phyloP scores from a whole-genome alignment of 1,140 invertebrate species.

The Panagrolaimus sp. region DNA sequence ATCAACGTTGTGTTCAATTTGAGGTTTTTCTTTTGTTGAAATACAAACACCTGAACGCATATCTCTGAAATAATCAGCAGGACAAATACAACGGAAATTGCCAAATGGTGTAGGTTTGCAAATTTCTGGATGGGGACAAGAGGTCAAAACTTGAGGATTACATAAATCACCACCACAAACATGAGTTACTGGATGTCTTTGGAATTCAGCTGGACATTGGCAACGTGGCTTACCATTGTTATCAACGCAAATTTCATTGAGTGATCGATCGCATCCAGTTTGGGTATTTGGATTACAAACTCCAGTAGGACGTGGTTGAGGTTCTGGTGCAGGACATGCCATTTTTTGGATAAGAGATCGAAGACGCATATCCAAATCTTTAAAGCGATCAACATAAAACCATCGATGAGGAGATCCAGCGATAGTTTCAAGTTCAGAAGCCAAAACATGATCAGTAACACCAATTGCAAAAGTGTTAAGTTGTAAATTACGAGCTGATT shows the following conservation, averaged over 20 bases:
- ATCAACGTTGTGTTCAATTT: not conserved
- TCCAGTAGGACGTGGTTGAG: slow-evolving; percentile 21
- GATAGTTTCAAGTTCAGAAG: slow-evolving; percentile 55
- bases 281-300: slow-evolving; percentile 53
- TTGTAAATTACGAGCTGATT: slow-evolving; percentile 44
- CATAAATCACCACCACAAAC: slow-evolving; percentile 57
- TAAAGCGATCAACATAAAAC: slow-evolving; percentile 60
- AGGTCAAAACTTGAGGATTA: slow-evolving; percentile 58
- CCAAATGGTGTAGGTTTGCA: slow-evolving; percentile 47
- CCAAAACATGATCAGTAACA: slow-evolving; percentile 58
- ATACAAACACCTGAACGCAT: slow-evolving; percentile 49
- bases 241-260: slow-evolving; percentile 53
- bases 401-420: slow-evolving; percentile 58
- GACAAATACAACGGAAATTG: slow-evolving; percentile 55
- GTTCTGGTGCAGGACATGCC: slow-evolving; percentile 51
- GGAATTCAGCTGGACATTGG: slow-evolving; percentile 50
- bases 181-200: slow-evolving; percentile 53
- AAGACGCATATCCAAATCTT: slow-evolving; percentile 57
- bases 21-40: slow-evolving; percentile 15
- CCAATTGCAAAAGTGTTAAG: slow-evolving; percentile 60
- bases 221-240: slow-evolving; percentile 41
- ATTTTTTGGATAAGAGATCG: slow-evolving; percentile 57
- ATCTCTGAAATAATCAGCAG: slow-evolving; percentile 47
- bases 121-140: slow-evolving; percentile 55
- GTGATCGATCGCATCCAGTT: slow-evolving; percentile 55